These are phyloP conservation scores for Callosobruchus maculatus DNA, from an alignment of 2,888 invertebrate genomes.

Conservation along the genomic window DNA sequence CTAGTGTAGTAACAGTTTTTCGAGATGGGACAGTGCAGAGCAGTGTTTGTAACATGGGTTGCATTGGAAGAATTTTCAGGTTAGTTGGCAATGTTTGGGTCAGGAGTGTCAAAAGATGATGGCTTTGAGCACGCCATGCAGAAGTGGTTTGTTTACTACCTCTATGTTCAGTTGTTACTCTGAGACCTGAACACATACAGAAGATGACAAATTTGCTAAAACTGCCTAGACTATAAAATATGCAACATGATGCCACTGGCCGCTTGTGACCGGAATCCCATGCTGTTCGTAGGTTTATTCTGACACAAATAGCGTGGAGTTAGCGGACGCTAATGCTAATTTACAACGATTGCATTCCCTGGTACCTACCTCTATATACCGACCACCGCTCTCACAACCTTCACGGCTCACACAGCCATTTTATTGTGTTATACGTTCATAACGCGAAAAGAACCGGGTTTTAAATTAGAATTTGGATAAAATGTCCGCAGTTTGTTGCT, in stretches of 20 bases:
- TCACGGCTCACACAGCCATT: conserved; percentile 21
- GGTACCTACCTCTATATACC: background rate
- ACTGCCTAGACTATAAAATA: too few relatives aligned
- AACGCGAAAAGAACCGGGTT: conserved; percentile 43
- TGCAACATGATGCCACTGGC: background rate
- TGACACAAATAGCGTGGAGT: conserved; percentile 49
- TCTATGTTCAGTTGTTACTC: too few relatives aligned
- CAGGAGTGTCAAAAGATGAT: too few relatives aligned
- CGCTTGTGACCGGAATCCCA: background rate
- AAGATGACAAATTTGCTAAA: too few relatives aligned
- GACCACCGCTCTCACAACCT: background rate
- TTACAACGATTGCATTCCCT: conserved; percentile 48
- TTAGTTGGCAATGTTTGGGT: too few relatives aligned
- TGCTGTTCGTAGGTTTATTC: conserved; percentile 42
- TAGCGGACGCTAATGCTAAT: conserved; percentile 50
- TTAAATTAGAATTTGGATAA: conserved; percentile 48
- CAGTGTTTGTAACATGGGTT: too few relatives aligned
- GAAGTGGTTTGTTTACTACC: too few relatives aligned
- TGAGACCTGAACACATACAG: too few relatives aligned
- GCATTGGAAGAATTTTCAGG: too few relatives aligned
- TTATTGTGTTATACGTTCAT: conserved; percentile 36
- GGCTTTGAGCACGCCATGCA: too few relatives aligned
- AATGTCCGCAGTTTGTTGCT: conserved; percentile 40
- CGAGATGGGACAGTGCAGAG: too few relatives aligned
- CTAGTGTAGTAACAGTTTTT: too few relatives aligned